phyloP scores from a whole-genome alignment of 2,888 invertebrate species.

The Philereme transversata region DNA sequence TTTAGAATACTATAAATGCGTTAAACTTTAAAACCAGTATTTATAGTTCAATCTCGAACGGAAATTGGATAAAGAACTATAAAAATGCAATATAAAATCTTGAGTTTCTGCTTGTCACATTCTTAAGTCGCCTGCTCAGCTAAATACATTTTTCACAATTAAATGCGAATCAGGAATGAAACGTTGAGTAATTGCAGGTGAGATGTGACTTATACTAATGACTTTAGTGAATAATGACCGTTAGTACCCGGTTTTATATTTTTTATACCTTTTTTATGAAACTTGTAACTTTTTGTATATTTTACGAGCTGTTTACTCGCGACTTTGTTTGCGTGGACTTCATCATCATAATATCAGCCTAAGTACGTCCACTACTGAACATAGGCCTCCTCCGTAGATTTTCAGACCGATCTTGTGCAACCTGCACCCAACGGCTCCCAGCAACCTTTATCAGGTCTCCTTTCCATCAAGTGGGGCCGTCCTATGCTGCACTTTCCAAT shows the following conservation, averaged over 20 bases:
- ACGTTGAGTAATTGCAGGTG: slow-evolving; percentile 53
- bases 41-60: not conserved
- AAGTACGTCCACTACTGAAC: too few species aligned
- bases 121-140: slow-evolving; percentile 12
- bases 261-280: not conserved
- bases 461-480: too few species aligned
- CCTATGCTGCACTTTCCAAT: too few species aligned
- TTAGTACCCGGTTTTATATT: not conserved
- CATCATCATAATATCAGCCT: too few species aligned
- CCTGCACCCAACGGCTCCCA: too few species aligned
- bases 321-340: too few species aligned
- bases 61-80: not conserved
- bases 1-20: too few species aligned
- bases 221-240: slow-evolving; percentile 59
- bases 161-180: slow-evolving; percentile 48
- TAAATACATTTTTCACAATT: slow-evolving; percentile 56
- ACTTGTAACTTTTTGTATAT: not conserved
- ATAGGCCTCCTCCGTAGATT: too few species aligned
- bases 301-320: too few species aligned
- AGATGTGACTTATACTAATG: slow-evolving; percentile 59
- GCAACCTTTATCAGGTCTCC: too few species aligned
- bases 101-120: slow-evolving; percentile 2
- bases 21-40: not conserved
- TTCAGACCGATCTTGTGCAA: too few species aligned
- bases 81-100: not conserved